These are phyloP conservation scores for Gila orcuttii DNA, from an alignment of 2,113 vertebrate species.

Conservation along the genomic window DNA sequence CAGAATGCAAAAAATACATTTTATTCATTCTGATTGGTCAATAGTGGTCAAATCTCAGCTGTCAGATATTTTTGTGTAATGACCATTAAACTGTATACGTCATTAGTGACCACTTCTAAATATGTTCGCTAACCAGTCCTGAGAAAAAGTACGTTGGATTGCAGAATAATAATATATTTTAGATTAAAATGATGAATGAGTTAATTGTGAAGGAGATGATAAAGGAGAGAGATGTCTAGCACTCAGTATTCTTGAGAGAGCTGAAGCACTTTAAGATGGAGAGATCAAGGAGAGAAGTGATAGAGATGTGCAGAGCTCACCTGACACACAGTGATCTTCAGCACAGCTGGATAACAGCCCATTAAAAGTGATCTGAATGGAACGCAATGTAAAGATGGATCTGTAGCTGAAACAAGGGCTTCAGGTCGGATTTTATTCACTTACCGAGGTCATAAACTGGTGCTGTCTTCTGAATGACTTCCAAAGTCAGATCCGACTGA, in stretches of 20 bases:
- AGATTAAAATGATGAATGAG: not conserved
- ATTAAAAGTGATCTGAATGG: not conserved
- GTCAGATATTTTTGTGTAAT: not conserved
- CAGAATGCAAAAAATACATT: not conserved
- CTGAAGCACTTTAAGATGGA: slow-evolving; percentile 9
- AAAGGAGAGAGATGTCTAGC: not conserved
- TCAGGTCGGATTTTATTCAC: not conserved
- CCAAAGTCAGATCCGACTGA: not conserved
- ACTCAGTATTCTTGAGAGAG: not conserved
- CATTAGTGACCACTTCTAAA: not conserved
- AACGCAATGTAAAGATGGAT: not conserved
- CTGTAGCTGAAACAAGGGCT: not conserved
- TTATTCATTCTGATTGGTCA: not conserved
- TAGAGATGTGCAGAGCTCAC: not conserved
- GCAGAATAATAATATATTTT: not conserved
- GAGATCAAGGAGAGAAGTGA: not conserved
- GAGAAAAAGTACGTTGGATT: not conserved
- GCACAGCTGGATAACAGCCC: not conserved
- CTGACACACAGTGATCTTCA: slow-evolving; percentile 37
- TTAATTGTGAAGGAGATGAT: not conserved
- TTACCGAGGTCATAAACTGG: not conserved
- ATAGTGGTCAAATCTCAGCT: not conserved
- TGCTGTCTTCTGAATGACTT: not conserved
- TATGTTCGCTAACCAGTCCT: not conserved
- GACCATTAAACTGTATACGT: not conserved